Percentiles rank a stretch among this genome's conserved stretches.
Conservation (phyloP, 2,888 invertebrate species). For the Xanthia togata region DNA sequence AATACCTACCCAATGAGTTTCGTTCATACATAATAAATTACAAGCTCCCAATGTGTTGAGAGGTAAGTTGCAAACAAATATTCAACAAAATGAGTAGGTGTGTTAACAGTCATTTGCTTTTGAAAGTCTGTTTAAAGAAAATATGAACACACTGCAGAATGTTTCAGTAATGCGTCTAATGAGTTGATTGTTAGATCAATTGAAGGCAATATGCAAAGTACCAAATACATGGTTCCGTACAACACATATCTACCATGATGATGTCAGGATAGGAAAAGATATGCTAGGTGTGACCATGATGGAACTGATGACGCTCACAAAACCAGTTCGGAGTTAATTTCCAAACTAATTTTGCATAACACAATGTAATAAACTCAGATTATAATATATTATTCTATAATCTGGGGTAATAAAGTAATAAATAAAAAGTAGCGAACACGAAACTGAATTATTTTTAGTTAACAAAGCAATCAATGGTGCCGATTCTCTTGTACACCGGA, state of each 20-base stretch:
- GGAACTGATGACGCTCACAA: conserved; percentile 15
- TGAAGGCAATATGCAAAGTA: neutral
- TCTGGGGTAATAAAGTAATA: too few species aligned
- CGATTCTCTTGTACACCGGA: too few species aligned
- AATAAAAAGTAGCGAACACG: too few species aligned
- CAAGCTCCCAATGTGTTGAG: neutral
- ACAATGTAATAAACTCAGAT: too few species aligned
- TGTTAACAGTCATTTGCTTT: neutral
- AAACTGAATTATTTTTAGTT: conserved; percentile 29
- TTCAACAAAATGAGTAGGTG: conserved; percentile 1
- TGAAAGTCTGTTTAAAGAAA: neutral
- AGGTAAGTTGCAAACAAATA: neutral
- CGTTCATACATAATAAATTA: neutral
- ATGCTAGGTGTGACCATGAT: neutral
- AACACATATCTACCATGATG: neutral
- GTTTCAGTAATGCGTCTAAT: neutral
- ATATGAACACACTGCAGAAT: neutral
- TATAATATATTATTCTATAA: too few species aligned
- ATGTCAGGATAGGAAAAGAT: neutral
- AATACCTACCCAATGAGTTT: neutral
- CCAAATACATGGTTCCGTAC: neutral
- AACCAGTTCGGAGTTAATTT: conserved; percentile 45
- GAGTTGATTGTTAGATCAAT: neutral
- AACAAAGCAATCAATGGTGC: conserved; percentile 9
- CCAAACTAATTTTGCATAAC: conserved; percentile 5